Evolutionary conservation across 2,113 vertebrate species (phyloP).

Genomic region (Cricetomys ansorgei): DNA sequence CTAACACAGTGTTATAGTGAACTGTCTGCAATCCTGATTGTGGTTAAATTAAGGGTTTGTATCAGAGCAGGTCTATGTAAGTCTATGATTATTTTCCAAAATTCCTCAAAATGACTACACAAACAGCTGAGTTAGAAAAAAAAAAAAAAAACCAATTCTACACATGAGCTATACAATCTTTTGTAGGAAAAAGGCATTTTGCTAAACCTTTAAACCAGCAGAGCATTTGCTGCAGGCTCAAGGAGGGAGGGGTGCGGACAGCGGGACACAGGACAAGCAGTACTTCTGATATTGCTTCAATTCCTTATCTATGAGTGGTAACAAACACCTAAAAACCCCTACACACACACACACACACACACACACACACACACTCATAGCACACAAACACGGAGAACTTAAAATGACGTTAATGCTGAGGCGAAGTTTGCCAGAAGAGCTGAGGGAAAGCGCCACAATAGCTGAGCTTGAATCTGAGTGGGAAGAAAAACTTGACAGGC

Average conservation of each 20-base stretch:
- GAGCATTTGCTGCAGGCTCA: not conserved
- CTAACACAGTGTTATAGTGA: not conserved
- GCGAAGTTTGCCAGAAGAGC: conserved; percentile 85
- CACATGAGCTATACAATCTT: conserved; percentile 12
- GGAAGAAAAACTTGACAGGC: conserved; percentile 85
- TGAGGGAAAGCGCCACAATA: conserved; percentile 84
- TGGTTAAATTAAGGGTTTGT: conserved; percentile 56
- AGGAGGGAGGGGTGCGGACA: not conserved
- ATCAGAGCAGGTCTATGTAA: conserved; percentile 23
- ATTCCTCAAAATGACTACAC: conserved; percentile 9
- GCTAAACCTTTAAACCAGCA: conserved; percentile 46
- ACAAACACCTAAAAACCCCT: conserved; percentile 12
- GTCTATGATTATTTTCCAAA: conserved; percentile 62
- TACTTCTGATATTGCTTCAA: conserved; percentile 65
- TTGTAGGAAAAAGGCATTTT: not conserved
- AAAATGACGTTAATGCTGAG: conserved; percentile 81
- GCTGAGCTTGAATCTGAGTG: conserved; percentile 83
- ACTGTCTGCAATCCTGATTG: not conserved
- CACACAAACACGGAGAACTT: conserved; percentile 58
- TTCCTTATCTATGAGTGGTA: conserved; percentile 73
- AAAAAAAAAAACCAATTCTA: not conserved
- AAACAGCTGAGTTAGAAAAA: not conserved
- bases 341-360: too few species aligned
- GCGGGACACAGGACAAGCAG: not conserved
- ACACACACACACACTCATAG: not conserved